Evolutionary conservation across 2,797 vertebrate genomes (phyloP), one percentile per base, ranked within the genome.

Genomic region (Betta splendens): DNA sequence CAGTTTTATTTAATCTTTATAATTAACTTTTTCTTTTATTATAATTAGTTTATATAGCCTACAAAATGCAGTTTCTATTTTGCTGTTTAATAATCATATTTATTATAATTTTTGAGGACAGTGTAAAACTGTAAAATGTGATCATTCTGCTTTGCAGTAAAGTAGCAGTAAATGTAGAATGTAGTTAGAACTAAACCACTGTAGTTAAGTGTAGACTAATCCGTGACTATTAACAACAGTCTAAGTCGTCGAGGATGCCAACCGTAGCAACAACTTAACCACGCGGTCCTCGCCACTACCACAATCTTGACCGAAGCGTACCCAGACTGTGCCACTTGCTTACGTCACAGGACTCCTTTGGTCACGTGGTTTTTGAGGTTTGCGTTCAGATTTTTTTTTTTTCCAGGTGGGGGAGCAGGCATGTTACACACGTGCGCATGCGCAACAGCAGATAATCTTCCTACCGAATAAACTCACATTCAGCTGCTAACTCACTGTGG

Each of bases 381-480:
- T 0, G 40, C 12, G 20, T 26, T 25, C 2, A 17, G 12, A 17
- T 26, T 17, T 32, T 3, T 29, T 44, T 25, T 53, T 47, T 11
- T 21, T 40, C 17, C 37, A 43, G 50, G 65, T 68, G 64, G 58
- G 36, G 52, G 18, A 35, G 57, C 36, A 5, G 3, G 13, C 6
- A 4, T 21, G 7, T 15, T 1, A 1, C 1, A 9, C 3, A 9
- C 37, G 2, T 68, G 43, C 87, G 84, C 87, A 80, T 80, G 84
- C 78, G 82, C 76, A 0, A 3, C 31, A 7, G 11, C n/a, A 15
- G 15, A 57, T 86, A 85, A 80, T 86, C 82, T 61, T 33, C 22
- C 64, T 37, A 36, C 37, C 15, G 40, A 69, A 69, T 82, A 51
- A 37, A 20, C 20, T 57, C 28, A 13, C 31, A 21, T 56, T 20